Percentiles rank a stretch among this genome's conserved stretches.
These are phyloP conservation scores for Bambusicola thoracicus DNA, from an alignment of 2,113 vertebrate species.

Conservation along the genomic window DNA sequence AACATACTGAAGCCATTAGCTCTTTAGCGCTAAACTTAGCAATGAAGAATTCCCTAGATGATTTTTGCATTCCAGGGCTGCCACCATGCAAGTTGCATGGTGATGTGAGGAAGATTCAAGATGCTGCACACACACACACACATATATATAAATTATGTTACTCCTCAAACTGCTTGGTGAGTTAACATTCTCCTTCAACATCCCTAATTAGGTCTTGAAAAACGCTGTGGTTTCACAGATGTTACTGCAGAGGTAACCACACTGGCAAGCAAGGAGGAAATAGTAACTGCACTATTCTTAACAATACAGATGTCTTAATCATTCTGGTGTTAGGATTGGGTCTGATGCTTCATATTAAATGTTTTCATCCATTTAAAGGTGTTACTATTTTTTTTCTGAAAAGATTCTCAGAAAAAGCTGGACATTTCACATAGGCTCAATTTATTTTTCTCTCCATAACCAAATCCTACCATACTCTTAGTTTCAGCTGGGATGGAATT, in stretches of 20 bases:
- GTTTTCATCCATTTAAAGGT: neutral
- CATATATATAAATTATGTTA: slow-evolving; percentile 24
- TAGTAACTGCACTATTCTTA: slow-evolving; percentile 19
- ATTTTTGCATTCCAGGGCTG: slow-evolving; percentile 69
- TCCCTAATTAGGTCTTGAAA: slow-evolving; percentile 58
- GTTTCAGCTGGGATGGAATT: no score
- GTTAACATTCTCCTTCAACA: slow-evolving; percentile 48
- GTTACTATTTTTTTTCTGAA: neutral
- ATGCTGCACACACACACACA: slow-evolving; percentile 25
- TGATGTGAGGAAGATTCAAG: slow-evolving; percentile 42
- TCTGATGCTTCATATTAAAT: neutral
- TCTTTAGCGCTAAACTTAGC: slow-evolving; percentile 55
- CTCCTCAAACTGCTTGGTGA: slow-evolving; percentile 49
- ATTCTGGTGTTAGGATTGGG: neutral
- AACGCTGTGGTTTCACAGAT: slow-evolving; percentile 34
- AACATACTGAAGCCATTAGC: slow-evolving; percentile 41
- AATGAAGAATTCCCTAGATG: slow-evolving; percentile 61
- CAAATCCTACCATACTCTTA: neutral
- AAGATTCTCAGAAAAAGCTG: neutral
- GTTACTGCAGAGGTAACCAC: slow-evolving; percentile 51
- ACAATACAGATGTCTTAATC: slow-evolving; percentile 19
- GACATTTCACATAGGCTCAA: neutral
- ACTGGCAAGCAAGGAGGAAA: slow-evolving; percentile 35
- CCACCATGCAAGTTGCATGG: slow-evolving; percentile 46
- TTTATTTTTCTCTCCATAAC: neutral